Evolutionary conservation across 2,797 vertebrate genomes (phyloP).

Genomic region (Cuniculus paca): DNA sequence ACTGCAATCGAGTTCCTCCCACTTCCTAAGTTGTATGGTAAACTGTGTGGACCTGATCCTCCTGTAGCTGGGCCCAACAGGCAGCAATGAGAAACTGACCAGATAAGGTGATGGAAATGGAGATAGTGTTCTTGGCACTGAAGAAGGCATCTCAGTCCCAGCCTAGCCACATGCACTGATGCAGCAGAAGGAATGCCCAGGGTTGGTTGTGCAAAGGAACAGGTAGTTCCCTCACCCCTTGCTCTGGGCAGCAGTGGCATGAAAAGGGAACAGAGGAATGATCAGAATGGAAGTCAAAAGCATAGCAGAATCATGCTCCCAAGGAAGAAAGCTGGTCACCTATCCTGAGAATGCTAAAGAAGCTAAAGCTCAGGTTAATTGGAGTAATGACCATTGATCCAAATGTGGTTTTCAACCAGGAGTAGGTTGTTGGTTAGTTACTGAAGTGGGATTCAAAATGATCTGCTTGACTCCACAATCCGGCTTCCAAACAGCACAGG

Average conservation of each 20-base stretch:
- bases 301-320: background rate
- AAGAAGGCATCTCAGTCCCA: background rate
- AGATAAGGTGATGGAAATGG: background rate
- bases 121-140: background rate
- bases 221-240: background rate
- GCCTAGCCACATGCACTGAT: background rate
- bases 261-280: background rate
- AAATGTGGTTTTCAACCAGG: background rate
- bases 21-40: background rate
- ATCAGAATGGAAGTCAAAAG: background rate
- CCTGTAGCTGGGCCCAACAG: background rate
- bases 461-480: background rate
- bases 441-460: background rate
- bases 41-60: background rate
- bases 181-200: background rate
- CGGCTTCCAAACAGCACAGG: background rate
- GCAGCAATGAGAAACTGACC: background rate
- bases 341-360: background rate
- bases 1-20: background rate
- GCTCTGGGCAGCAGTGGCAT: background rate
- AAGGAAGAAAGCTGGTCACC: background rate
- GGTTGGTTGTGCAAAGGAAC: background rate
- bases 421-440: background rate
- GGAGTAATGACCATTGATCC: background rate
- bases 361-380: background rate